Percentiles rank a stretch among this genome's conserved stretches.
phyloP scores from a whole-genome alignment of 2,113 vertebrate genomes.

The Eretmochelys imbricata region DNA sequence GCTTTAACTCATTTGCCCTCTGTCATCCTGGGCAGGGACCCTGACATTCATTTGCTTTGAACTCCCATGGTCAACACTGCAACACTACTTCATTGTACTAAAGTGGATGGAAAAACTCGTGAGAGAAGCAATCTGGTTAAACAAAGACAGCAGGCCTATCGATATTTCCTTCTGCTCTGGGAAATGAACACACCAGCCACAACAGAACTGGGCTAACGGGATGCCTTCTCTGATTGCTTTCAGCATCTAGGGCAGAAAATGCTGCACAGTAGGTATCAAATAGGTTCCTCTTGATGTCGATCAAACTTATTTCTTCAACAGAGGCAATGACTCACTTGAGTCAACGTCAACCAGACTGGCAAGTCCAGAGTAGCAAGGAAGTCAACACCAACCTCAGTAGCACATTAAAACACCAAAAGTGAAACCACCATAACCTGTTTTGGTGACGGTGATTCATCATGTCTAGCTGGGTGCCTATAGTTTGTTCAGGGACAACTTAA shows the following conservation, averaged over 20 bases:
- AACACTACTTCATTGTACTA: neutral
- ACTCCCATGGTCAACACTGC: neutral
- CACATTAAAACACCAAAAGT: neutral
- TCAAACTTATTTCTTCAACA: neutral
- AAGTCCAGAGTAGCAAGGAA: neutral
- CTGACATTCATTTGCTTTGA: neutral
- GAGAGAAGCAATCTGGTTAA: neutral
- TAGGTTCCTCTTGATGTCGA: neutral
- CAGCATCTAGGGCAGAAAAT: neutral
- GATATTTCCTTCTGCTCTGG: neutral
- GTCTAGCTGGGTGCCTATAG: neutral
- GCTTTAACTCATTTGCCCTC: neutral
- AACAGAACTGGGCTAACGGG: neutral
- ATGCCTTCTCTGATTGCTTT: neutral
- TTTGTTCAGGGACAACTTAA: neutral
- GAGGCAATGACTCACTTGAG: neutral
- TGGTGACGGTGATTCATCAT: neutral
- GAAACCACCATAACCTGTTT: neutral
- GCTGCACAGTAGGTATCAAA: neutral
- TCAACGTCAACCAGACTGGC: neutral
- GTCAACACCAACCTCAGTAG: neutral
- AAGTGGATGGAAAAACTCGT: neutral
- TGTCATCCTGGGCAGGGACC: neutral
- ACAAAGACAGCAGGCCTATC: neutral
- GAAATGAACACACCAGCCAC: neutral